These are phyloP conservation scores for Melanotaenia maccullochi DNA, from an alignment of 2,797 vertebrate genomes.

Conservation along the genomic window DNA sequence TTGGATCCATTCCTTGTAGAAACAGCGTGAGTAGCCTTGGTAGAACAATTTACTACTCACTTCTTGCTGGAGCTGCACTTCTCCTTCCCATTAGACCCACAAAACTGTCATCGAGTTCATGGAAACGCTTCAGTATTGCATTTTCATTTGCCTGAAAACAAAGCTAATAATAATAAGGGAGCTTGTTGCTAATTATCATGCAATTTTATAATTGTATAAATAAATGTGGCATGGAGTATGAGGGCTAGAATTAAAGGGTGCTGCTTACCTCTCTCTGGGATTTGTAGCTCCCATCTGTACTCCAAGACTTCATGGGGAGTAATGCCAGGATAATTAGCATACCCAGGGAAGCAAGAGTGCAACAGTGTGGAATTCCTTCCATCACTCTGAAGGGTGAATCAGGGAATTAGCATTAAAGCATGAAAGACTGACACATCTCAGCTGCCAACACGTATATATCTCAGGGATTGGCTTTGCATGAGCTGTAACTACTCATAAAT, in stretches of 20 bases:
- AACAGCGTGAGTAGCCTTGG: neutral
- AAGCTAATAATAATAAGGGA: neutral
- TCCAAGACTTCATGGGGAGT: slow-evolving; percentile 40
- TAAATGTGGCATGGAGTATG: neutral
- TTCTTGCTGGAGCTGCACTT: slow-evolving; percentile 37
- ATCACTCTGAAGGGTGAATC: slow-evolving; percentile 38
- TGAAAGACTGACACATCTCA: too few relatives aligned
- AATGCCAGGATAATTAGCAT: slow-evolving; percentile 48
- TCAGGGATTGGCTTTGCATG: neutral
- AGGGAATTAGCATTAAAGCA: neutral
- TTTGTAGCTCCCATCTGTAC: slow-evolving; percentile 37
- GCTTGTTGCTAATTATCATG: neutral
- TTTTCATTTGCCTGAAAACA: slow-evolving; percentile 27
- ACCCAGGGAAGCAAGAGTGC: slow-evolving; percentile 36
- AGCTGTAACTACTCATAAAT: neutral
- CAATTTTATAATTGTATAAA: neutral
- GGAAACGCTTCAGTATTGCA: slow-evolving; percentile 51
- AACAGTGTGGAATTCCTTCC: slow-evolving; percentile 36
- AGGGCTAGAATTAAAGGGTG: neutral
- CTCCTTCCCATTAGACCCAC: slow-evolving; percentile 78
- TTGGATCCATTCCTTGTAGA: neutral
- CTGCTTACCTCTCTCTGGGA: slow-evolving; percentile 30
- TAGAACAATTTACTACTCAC: slow-evolving; percentile 23
- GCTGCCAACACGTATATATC: neutral
- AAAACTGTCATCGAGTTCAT: slow-evolving; percentile 70